Percentiles rank a stretch among this genome's conserved stretches.
These are phyloP conservation scores for Ooceraea biroi DNA, from an alignment of 1,140 invertebrate genomes.

Conservation along the genomic window DNA sequence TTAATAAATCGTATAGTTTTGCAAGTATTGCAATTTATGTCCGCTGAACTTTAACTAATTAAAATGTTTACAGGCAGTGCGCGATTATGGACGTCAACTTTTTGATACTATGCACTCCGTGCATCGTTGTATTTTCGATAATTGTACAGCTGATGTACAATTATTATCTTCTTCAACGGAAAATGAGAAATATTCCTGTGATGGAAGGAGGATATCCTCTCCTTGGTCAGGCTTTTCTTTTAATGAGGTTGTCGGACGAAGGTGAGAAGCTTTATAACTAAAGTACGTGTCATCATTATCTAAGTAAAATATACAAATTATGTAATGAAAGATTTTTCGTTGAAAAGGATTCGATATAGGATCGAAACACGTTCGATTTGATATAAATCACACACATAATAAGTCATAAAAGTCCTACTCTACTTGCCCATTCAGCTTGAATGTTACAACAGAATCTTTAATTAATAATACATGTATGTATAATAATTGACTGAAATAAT, in stretches of 20 bases:
- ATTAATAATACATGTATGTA: neutral
- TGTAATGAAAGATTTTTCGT: conserved; percentile 16
- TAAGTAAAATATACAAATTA: no score
- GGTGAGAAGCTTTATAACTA: conserved; percentile 83
- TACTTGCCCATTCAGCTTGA: neutral
- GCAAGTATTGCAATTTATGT: neutral
- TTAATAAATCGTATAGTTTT: neutral
- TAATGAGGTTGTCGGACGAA: conserved; percentile 51
- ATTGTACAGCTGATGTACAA: conserved; percentile 25
- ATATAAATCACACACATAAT: no score
- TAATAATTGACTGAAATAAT: neutral
- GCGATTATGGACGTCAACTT: conserved; percentile 24
- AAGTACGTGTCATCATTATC: neutral
- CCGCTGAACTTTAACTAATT: neutral
- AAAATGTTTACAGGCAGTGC: neutral
- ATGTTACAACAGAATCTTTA: neutral
- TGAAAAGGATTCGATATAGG: no score
- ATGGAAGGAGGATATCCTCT: conserved; percentile 50
- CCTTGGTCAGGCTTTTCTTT: conserved; percentile 56
- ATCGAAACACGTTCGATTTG: no score
- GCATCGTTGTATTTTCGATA: conserved; percentile 1
- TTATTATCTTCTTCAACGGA: conserved; percentile 46
- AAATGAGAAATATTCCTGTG: conserved; percentile 67
- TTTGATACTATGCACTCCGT: conserved; percentile 30
- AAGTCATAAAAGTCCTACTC: no score